Percentiles rank a stretch among this genome's conserved stretches.
Evolutionary conservation across 2,797 vertebrate species (phyloP).

Genomic region (Eospalax fontanierii): DNA sequence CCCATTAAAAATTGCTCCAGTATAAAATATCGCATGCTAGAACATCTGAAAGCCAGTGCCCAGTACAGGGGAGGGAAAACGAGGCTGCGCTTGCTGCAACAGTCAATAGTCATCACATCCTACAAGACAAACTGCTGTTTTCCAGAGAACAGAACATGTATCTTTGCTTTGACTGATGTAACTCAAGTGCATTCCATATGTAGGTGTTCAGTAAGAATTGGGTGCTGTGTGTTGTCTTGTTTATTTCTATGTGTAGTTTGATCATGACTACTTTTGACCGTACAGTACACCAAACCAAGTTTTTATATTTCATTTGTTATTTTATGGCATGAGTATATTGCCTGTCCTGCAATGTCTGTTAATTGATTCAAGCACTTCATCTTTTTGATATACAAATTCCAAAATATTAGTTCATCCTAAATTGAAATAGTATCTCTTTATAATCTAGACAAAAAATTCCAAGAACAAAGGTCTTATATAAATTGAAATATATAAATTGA

Average conservation of each 20-base stretch:
- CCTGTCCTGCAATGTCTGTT: no score
- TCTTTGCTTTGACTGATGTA: background rate
- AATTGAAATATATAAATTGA: no score
- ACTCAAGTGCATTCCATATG: background rate
- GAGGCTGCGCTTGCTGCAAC: background rate
- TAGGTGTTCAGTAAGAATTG: background rate
- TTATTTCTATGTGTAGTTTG: background rate
- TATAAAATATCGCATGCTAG: background rate
- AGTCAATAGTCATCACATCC: background rate
- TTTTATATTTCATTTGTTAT: no score
- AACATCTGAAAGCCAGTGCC: background rate
- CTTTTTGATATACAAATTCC: no score
- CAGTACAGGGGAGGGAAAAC: background rate
- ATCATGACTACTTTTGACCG: background rate
- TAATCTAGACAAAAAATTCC: no score
- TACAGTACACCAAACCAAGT: background rate
- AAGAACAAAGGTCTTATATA: no score
- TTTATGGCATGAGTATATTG: no score
- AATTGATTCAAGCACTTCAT: no score
- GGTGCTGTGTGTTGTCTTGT: background rate
- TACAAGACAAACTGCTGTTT: no score
- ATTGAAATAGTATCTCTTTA: no score
- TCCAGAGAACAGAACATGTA: background rate
- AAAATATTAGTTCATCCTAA: no score
- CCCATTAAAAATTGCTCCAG: background rate